A percentile compares a stretch with the other conserved stretches of the same genome.
Conservation (phyloP, 2,888 invertebrate species). For the Gymnoscelis rufifasciata region DNA sequence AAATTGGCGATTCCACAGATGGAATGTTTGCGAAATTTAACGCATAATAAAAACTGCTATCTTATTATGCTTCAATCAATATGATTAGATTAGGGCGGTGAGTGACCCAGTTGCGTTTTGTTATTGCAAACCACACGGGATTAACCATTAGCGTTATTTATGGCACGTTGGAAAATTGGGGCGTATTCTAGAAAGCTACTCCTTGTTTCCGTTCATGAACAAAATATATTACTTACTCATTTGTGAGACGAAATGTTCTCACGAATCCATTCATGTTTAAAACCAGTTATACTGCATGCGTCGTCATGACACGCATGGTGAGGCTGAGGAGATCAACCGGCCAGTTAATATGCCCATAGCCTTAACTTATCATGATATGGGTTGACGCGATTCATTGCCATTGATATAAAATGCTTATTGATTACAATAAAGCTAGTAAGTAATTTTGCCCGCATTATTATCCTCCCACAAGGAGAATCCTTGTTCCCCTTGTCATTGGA, state of each 20-base stretch:
- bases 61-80: background rate
- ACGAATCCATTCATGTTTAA: conserved; percentile 22
- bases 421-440: no score
- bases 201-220: background rate
- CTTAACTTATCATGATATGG: conserved; percentile 20
- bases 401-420: no score
- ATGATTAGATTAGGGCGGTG: conserved; percentile 10
- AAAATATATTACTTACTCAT: conserved; percentile 13
- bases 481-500: no score
- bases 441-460: no score
- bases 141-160: conserved; percentile 21
- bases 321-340: conserved; percentile 10
- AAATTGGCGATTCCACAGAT: background rate
- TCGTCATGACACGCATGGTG: conserved; percentile 27
- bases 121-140: conserved; percentile 15
- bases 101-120: conserved; percentile 22
- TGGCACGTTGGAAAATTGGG: conserved; percentile 12
- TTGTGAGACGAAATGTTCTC: conserved; percentile 16
- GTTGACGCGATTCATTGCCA: conserved; percentile 9
- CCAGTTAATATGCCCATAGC: conserved; percentile 16
- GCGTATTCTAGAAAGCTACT: background rate
- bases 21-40: background rate
- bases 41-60: background rate
- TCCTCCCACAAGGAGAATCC: no score
- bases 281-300: conserved; percentile 24